Conservation (phyloP, 2,797 vertebrate species). For the Clangula hyemalis region DNA sequence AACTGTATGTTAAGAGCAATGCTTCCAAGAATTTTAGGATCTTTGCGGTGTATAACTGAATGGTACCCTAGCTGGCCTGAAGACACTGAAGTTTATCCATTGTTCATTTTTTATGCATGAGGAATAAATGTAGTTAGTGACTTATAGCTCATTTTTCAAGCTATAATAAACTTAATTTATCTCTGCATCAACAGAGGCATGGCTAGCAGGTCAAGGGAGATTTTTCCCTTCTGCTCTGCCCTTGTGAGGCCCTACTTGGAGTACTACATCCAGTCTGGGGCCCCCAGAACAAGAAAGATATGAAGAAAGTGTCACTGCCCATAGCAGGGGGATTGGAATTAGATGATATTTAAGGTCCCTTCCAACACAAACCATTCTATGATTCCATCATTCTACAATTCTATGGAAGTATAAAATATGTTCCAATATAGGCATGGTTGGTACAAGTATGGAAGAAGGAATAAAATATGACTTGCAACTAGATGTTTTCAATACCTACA, state of each 20-base stretch:
- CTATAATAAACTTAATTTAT: background rate
- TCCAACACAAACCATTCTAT: too few relatives aligned
- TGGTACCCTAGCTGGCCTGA: accelerated
- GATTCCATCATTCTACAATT: too few relatives aligned
- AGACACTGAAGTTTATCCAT: background rate
- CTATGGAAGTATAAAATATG: background rate
- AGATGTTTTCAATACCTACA: background rate
- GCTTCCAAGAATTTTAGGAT: background rate
- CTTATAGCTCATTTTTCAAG: background rate
- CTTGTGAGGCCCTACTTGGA: too few relatives aligned
- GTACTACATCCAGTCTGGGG: too few relatives aligned
- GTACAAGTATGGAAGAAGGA: background rate
- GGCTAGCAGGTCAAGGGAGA: too few relatives aligned
- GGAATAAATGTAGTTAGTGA: background rate
- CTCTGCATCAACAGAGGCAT: background rate
- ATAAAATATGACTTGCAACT: background rate
- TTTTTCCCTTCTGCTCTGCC: too few relatives aligned
- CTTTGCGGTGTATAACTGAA: background rate
- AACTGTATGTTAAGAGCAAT: background rate
- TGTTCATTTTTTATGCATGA: background rate
- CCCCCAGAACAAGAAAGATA: too few relatives aligned
- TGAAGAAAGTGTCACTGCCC: too few relatives aligned
- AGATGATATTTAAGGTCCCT: too few relatives aligned
- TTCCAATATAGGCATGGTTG: background rate
- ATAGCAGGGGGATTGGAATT: too few relatives aligned